phyloP scores from a whole-genome alignment of 2,113 vertebrate species.

The Rhinolophus ferrumequinum region DNA sequence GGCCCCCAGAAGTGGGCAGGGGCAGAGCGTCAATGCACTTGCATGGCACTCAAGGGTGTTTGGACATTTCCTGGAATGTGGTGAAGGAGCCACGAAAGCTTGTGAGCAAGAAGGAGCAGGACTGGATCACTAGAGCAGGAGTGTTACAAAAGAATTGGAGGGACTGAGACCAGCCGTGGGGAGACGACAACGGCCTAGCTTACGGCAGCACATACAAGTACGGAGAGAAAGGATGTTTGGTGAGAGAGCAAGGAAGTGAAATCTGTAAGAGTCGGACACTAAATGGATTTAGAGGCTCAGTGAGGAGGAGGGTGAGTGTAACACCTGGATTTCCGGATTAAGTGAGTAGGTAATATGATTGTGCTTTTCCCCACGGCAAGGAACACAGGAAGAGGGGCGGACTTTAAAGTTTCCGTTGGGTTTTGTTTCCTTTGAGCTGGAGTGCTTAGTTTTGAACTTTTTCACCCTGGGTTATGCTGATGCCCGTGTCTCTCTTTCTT shows the following conservation, averaged over 20 bases:
- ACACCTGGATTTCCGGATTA: background rate
- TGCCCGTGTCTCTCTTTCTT: background rate
- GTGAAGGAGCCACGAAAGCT: background rate
- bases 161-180: background rate
- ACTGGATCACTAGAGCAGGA: background rate
- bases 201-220: background rate
- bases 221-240: background rate
- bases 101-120: rapidly evolving
- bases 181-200: background rate
- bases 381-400: background rate
- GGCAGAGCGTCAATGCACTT: too few relatives aligned
- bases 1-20: rapidly evolving
- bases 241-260: background rate
- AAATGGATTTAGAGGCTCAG: background rate
- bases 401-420: background rate
- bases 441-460: background rate
- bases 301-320: background rate
- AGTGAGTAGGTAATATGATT: background rate
- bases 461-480: background rate
- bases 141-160: background rate
- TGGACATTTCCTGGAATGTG: background rate
- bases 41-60: rapidly evolving
- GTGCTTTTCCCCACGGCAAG: background rate
- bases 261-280: background rate
- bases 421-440: background rate